A percentile compares a stretch with the other conserved stretches of the same genome.
phyloP scores from a whole-genome alignment of 2,888 invertebrate species.

The Eupithecia inturbata region DNA sequence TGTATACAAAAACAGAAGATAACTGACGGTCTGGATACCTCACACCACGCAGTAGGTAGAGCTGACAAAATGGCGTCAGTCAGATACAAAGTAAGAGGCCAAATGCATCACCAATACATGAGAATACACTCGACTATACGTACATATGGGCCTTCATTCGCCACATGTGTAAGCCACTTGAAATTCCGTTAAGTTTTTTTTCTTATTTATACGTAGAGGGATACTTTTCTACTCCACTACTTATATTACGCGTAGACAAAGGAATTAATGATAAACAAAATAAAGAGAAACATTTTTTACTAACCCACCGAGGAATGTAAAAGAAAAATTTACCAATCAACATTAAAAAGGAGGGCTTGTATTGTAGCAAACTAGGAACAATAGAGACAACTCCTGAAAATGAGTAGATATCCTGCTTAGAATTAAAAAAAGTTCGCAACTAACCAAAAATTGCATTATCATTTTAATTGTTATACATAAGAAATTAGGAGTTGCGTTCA shows the following conservation, averaged over 20 bases:
- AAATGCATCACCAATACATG: constrained; percentile 26
- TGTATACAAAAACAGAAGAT: neutral
- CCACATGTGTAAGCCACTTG: constrained; percentile 19
- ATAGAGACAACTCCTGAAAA: neutral
- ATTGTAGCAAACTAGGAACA: neutral
- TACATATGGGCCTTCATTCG: constrained; percentile 17
- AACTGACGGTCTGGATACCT: neutral
- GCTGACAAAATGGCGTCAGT: constrained; percentile 1
- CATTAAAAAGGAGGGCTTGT: too few species aligned
- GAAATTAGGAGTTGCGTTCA: neutral
- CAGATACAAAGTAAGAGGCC: constrained; percentile 8
- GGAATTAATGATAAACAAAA: too few species aligned
- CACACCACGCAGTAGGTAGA: neutral
- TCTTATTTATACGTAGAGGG: neutral
- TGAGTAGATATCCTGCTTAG: neutral
- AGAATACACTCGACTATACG: constrained; percentile 26
- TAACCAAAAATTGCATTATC: neutral
- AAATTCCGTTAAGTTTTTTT: neutral
- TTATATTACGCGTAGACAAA: too few species aligned
- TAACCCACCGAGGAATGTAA: too few species aligned
- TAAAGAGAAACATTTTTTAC: too few species aligned
- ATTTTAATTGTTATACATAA: neutral
- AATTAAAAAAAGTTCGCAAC: neutral
- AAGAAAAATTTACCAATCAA: too few species aligned
- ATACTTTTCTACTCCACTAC: neutral